These are phyloP conservation scores for Hafferia zeledoni DNA, from an alignment of 2,797 vertebrate species.

Conservation along the genomic window DNA sequence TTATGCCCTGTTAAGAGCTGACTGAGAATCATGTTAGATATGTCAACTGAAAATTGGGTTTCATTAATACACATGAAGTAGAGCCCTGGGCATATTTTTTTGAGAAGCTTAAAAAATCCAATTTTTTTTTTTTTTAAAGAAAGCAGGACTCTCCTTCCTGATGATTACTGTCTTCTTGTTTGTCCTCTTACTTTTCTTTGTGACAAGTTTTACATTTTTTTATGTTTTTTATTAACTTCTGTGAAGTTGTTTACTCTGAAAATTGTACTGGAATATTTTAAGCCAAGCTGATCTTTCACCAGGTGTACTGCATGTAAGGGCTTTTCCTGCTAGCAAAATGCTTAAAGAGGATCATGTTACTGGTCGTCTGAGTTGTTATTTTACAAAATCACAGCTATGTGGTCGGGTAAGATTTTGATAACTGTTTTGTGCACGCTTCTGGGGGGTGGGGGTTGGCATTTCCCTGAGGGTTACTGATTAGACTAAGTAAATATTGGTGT, in stretches of 20 bases:
- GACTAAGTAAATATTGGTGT: constrained; percentile 78
- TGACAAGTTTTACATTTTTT: constrained; percentile 76
- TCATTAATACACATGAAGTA: constrained; percentile 28
- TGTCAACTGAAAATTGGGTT: constrained; percentile 64
- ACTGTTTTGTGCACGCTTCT: constrained; percentile 81
- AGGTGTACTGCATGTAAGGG: constrained; percentile 83
- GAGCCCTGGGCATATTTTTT: constrained; percentile 56
- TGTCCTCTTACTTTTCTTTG: constrained; percentile 71
- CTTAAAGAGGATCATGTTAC: constrained; percentile 84
- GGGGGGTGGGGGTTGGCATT: constrained; percentile 78
- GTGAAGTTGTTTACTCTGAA: constrained; percentile 95
- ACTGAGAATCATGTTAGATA: constrained; percentile 66
- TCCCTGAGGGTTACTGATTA: constrained; percentile 80
- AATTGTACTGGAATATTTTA: constrained; percentile 91
- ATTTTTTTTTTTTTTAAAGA: constrained; percentile 36
- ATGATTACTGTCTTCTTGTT: constrained; percentile 61
- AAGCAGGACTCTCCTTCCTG: constrained; percentile 72
- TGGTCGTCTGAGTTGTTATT: constrained; percentile 84
- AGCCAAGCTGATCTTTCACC: constrained; percentile 84
- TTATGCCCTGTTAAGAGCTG: constrained; percentile 74
- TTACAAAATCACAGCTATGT: constrained; percentile 81
- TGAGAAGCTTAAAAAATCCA: constrained; percentile 68
- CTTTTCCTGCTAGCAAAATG: constrained; percentile 83
- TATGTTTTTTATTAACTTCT: constrained; percentile 90
- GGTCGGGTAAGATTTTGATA: constrained; percentile 81